A percentile compares a stretch with the other conserved stretches of the same genome.
Evolutionary conservation across 2,797 vertebrate genomes (phyloP).

Genomic region (Pristis pectinata): DNA sequence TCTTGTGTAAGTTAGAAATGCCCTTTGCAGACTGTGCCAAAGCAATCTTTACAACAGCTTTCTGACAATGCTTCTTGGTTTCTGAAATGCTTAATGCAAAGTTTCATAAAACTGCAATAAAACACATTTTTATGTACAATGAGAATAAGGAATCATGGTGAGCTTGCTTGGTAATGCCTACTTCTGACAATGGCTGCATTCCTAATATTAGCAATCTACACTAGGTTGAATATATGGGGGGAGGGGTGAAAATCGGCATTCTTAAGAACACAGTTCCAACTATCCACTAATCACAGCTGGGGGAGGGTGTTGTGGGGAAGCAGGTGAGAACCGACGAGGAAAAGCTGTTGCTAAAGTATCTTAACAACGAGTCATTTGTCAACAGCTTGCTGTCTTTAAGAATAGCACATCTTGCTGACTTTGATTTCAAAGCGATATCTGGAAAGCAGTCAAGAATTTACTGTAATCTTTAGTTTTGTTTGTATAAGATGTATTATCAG

Average conservation of each 20-base stretch:
- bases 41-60: neutral
- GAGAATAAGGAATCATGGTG: neutral
- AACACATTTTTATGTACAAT: neutral
- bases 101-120: neutral
- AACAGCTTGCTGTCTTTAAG: neutral
- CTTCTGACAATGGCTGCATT: neutral
- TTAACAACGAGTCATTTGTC: neutral
- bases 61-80: neutral
- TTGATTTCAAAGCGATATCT: neutral
- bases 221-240: neutral
- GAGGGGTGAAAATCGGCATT: neutral
- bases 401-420: neutral
- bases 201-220: neutral
- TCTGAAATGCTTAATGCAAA: neutral
- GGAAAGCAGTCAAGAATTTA: neutral
- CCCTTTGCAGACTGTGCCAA: neutral
- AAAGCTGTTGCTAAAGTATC: constrained; percentile 8
- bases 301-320: neutral
- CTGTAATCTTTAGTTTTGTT: neutral
- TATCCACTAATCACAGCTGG: neutral
- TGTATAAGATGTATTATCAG: neutral
- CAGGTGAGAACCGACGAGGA: neutral
- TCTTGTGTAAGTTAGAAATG: neutral
- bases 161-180: neutral
- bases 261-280: neutral